Evolutionary conservation across 2,888 invertebrate genomes (phyloP).

Genomic region (Calameuta idolon): DNA sequence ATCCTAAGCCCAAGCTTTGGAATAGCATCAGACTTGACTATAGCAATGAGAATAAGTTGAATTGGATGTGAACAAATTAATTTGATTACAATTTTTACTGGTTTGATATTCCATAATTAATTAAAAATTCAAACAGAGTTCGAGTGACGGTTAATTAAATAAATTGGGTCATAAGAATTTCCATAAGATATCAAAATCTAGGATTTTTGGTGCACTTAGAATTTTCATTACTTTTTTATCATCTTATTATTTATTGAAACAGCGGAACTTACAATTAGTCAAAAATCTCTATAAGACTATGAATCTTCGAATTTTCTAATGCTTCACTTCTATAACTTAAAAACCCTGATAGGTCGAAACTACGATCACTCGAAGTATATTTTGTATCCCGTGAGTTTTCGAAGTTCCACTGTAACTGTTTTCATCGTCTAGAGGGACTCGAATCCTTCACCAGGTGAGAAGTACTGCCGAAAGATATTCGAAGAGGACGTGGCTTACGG

Average conservation of each 20-base stretch:
- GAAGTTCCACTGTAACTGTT: background rate
- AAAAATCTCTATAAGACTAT: too few relatives aligned
- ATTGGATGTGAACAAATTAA: background rate
- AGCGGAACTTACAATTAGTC: too few relatives aligned
- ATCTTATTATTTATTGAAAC: background rate
- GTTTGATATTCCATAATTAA: background rate
- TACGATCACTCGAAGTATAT: too few relatives aligned
- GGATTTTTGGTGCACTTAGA: too few relatives aligned
- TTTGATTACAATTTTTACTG: background rate
- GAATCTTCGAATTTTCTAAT: too few relatives aligned
- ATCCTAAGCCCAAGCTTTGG: constrained; percentile 14
- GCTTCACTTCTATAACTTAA: too few relatives aligned
- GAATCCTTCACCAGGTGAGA: constrained; percentile 1
- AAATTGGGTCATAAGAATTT: background rate
- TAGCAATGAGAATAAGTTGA: background rate
- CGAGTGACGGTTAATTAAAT: background rate
- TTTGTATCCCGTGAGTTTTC: too few relatives aligned
- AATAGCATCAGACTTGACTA: constrained; percentile 4
- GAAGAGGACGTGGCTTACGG: constrained; percentile 18
- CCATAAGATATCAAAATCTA: background rate
- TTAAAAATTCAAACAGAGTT: background rate
- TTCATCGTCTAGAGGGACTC: background rate
- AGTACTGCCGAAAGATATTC: background rate
- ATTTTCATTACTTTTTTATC: background rate
- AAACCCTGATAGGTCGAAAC: too few relatives aligned